phyloP scores from a whole-genome alignment of 2,888 invertebrate species.

The Epistrophella euchroma region DNA sequence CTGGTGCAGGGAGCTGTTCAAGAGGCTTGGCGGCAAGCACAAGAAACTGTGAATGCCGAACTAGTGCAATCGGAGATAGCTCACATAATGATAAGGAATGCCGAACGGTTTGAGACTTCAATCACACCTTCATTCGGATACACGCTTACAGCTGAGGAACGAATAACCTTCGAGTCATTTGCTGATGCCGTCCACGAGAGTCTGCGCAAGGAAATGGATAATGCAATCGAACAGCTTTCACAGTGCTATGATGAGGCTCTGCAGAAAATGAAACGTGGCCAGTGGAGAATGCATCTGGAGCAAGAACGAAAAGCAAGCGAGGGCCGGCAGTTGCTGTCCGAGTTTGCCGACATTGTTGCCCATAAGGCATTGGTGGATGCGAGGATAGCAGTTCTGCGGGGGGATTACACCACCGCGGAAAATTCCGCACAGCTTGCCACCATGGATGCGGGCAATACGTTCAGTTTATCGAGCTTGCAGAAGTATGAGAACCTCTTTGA shows the following conservation, averaged over 20 bases:
- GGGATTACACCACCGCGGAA: constrained; percentile 82
- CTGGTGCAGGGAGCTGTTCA: constrained; percentile 88
- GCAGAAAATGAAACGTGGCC: constrained; percentile 85
- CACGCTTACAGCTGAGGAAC: constrained; percentile 88
- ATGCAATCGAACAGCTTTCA: constrained; percentile 88
- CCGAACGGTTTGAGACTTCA: constrained; percentile 88
- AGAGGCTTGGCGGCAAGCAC: constrained; percentile 90
- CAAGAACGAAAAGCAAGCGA: constrained; percentile 84
- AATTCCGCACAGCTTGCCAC: constrained; percentile 11
- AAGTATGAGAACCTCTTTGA: constrained; percentile 81
- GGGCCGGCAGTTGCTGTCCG: constrained; percentile 85
- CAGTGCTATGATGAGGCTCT: constrained; percentile 88
- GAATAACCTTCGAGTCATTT: constrained; percentile 90
- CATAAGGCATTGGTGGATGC: constrained; percentile 91
- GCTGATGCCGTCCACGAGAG: constrained; percentile 90
- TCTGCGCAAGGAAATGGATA: constrained; percentile 89
- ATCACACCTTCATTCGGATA: constrained; percentile 86
- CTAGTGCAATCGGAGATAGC: constrained; percentile 91
- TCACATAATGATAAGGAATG: constrained; percentile 89
- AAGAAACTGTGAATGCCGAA: constrained; percentile 90
- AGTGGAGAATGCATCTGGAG: constrained; percentile 84
- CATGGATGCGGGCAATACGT: constrained; percentile 51
- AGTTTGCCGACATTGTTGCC: constrained; percentile 89
- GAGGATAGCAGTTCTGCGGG: constrained; percentile 88
- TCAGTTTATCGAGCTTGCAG: constrained; percentile 79